Percentiles rank a stretch among this genome's conserved stretches.
Conservation (phyloP, 2,888 invertebrate genomes). For the Drosophila meridionalis region DNA sequence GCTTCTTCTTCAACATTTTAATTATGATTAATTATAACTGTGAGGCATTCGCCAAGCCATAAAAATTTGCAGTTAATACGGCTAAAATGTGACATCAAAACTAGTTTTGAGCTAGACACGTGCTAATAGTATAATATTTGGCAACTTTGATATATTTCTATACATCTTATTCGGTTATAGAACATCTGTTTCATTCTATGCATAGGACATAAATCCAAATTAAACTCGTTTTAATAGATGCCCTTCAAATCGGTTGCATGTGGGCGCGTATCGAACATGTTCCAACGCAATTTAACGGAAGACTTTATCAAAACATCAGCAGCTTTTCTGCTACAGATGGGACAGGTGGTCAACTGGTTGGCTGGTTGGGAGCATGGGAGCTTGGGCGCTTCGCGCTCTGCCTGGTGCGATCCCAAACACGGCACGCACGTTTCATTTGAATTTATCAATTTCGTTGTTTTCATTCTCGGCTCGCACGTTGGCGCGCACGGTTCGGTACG, state of each 20-base stretch:
- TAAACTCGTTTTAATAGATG: conserved; percentile 1
- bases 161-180: conserved; percentile 15
- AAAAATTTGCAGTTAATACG: background rate
- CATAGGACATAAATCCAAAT: conserved; percentile 14
- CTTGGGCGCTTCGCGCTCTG: background rate
- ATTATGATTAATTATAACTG: conserved; percentile 9
- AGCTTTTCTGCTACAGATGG: conserved; percentile 21
- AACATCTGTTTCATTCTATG: conserved; percentile 7
- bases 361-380: background rate
- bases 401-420: conserved; percentile 13
- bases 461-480: conserved; percentile 76
- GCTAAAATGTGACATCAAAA: conserved; percentile 1
- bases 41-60: background rate
- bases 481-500: conserved; percentile 63
- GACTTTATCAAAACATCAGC: conserved; percentile 51
- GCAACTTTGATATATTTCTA: conserved; percentile 3
- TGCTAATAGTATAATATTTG: background rate
- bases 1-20: background rate
- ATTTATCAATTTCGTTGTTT: conserved; percentile 44
- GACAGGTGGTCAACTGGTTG: conserved; percentile 25
- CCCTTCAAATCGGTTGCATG: conserved; percentile 42
- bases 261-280: conserved; percentile 73
- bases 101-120: background rate
- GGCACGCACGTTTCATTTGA: conserved; percentile 60
- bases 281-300: conserved; percentile 50